Evolutionary conservation across 2,888 invertebrate species (phyloP), one percentile per base, ranked within the genome.

Genomic region (Lasius fuliginosus): DNA sequence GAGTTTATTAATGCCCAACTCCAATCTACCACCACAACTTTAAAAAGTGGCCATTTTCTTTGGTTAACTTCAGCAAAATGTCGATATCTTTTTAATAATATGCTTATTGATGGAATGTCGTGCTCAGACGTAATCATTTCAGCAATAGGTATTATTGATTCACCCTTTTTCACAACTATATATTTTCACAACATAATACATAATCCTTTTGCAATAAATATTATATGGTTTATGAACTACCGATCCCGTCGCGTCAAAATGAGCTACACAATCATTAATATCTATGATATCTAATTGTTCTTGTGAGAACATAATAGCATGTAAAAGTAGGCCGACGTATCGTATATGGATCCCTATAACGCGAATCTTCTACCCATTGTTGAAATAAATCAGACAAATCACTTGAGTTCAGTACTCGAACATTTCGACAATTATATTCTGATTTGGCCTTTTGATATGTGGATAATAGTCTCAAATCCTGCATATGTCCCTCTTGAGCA

Each of bases 341-440:
- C 79, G 53, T 58, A 85, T 69, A 85, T 15, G 75, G 82, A 67
- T 86, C 84, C 6, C 71, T 62, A 8, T 49, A 30, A 33, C n/a
- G 33, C 33, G 64, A 33, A 36, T 82, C 65, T 33, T 23, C 71
- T 33, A 83, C 30, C 42, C 65, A 46, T 27, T 64, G 67, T 46
- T 84, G 69, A 40, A 84, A 53, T 30, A 84, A n/a, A 65, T 86
- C 86, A 8, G 75, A 65, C 30, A 84, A 67, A 67, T 86, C 82
- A 42, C 84, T 74, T 27, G 81, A 76, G 1, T 33, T 36, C 27
- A 86, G 49, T 46, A 65, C 68, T 46, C 73, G 3, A 56, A 71
- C 74, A 3, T 30, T 56, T 42, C 73, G 53, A 36, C 84, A 84
- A 42, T 71, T 68, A 60, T 69, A 49, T 82, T 86, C 84, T 30